These are phyloP conservation scores for Aspidiotus rigidus DNA, from an alignment of 2,888 invertebrate species.

Conservation along the genomic window DNA sequence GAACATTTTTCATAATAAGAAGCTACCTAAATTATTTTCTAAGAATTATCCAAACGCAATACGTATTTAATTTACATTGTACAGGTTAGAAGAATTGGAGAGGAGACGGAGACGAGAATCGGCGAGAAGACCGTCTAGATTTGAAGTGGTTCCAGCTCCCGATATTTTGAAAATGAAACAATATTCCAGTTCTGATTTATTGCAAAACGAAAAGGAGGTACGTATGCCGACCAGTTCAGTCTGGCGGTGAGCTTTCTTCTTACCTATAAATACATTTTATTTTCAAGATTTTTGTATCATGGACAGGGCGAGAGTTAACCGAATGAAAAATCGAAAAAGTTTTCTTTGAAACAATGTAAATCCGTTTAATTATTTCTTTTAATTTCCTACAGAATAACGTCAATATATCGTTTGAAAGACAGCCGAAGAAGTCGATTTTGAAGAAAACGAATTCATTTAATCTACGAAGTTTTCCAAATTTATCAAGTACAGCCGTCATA, in stretches of 20 bases:
- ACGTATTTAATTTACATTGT: slow-evolving; percentile 12
- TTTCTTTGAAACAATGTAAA: too few relatives aligned
- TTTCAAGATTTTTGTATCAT: too few relatives aligned
- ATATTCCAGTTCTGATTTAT: slow-evolving; percentile 27
- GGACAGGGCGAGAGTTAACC: too few relatives aligned
- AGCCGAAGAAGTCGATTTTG: slow-evolving; percentile 76
- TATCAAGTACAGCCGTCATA: slow-evolving; percentile 46
- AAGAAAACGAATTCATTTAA: slow-evolving; percentile 90
- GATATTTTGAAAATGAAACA: slow-evolving; percentile 59
- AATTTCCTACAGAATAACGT: not conserved
- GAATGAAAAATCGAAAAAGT: too few relatives aligned
- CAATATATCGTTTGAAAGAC: slow-evolving; percentile 47
- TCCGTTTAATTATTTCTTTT: not conserved
- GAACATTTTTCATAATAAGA: too few relatives aligned
- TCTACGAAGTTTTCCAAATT: slow-evolving; percentile 52
- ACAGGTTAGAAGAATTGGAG: slow-evolving; percentile 44
- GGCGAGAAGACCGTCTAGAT: slow-evolving; percentile 58
- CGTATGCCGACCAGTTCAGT: not conserved
- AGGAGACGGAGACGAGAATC: slow-evolving; percentile 49
- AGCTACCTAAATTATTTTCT: not conserved
- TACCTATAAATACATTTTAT: too few relatives aligned
- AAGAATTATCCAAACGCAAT: not conserved
- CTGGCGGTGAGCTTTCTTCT: too few relatives aligned
- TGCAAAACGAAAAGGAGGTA: slow-evolving; percentile 8
- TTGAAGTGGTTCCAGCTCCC: slow-evolving; percentile 69